Conservation (phyloP, 2,797 vertebrate species). For the Sitta carolinensis region DNA sequence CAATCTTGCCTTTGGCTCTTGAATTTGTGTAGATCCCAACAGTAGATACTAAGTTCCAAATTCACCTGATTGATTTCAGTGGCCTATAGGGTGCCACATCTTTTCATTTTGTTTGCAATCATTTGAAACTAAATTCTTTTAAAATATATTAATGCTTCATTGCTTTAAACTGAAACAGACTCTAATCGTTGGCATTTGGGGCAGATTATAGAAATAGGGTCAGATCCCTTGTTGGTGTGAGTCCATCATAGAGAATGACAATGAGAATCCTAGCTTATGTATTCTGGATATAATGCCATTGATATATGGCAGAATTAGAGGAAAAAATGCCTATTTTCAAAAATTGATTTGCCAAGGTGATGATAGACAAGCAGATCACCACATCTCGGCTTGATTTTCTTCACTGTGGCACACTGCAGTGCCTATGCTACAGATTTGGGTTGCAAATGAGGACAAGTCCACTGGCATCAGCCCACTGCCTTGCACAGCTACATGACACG, state of each 20-base stretch:
- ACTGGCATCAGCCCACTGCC: not conserved
- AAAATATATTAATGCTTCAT: conserved; percentile 35
- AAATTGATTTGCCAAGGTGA: not conserved
- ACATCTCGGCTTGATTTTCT: not conserved
- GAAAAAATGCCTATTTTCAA: not conserved
- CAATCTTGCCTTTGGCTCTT: conserved; percentile 51
- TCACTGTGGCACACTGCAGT: not conserved
- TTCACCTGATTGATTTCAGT: not conserved
- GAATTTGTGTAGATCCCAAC: conserved; percentile 28
- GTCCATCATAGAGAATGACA: not conserved
- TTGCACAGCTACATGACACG: not conserved
- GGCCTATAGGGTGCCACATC: not conserved
- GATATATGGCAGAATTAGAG: not conserved
- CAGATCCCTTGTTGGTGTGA: conserved; percentile 15
- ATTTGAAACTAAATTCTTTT: not conserved
- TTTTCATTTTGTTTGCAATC: conserved; percentile 17
- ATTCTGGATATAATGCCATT: not conserved
- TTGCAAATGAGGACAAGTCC: not conserved
- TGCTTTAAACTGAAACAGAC: conserved; percentile 20
- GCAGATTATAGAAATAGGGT: conserved; percentile 16
- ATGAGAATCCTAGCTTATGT: not conserved
- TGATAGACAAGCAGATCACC: not conserved
- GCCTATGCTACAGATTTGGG: not conserved
- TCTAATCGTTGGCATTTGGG: not conserved
- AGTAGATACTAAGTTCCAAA: conserved; percentile 25